Conservation (phyloP, 2,888 invertebrate species). For the Alviniconcha strummeri region DNA sequence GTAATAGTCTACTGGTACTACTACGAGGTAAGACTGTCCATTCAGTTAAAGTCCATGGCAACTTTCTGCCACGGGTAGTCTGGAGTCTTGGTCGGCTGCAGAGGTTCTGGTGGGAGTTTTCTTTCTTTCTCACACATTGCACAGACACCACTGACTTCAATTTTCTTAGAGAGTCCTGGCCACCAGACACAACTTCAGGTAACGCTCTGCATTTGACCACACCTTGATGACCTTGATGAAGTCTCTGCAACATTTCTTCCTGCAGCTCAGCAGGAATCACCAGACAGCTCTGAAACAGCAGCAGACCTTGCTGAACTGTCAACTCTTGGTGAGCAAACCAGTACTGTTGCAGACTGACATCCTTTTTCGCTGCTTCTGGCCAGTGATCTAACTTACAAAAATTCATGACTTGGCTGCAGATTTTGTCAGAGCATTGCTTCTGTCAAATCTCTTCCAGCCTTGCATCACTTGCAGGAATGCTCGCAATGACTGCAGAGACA, state of each 20-base stretch:
- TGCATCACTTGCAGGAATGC: no score
- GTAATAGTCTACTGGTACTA: constrained; percentile 14
- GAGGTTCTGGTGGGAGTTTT: neutral
- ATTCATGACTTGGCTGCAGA: neutral
- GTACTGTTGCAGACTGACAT: neutral
- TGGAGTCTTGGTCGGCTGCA: constrained; percentile 18
- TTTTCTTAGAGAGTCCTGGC: constrained; percentile 1
- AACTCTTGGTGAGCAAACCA: neutral
- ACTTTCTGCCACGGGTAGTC: constrained; percentile 14
- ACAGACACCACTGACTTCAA: constrained; percentile 2
- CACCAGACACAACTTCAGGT: neutral
- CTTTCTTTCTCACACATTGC: constrained; percentile 12
- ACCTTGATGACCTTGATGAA: neutral
- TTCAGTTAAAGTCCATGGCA: constrained; percentile 14
- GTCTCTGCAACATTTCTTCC: neutral
- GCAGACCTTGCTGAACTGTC: constrained; percentile 5
- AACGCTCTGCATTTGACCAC: neutral
- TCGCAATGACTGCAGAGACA: no score
- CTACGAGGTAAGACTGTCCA: neutral
- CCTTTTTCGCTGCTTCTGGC: constrained; percentile 7
- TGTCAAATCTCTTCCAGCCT: no score
- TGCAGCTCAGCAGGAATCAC: neutral
- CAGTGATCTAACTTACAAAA: neutral
- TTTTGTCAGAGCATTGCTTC: neutral
- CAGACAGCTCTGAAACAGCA: neutral